Evolutionary conservation across 2,797 vertebrate species (phyloP).

Genomic region (Alcedo atthis): DNA sequence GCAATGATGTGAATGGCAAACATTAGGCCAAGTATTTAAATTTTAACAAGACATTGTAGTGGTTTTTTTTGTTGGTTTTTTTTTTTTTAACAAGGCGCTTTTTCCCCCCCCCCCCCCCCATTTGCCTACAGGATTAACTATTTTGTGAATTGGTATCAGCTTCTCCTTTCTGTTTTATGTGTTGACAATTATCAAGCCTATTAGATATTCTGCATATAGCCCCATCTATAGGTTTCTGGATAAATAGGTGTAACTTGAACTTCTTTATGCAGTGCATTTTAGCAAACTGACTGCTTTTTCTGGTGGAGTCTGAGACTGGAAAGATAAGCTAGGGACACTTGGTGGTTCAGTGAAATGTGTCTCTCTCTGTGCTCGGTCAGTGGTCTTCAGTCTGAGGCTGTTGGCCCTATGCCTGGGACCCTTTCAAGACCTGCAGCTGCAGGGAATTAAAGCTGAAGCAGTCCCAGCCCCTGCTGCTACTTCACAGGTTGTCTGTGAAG

Average conservation of each 20-base stretch:
- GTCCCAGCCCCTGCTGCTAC: background rate
- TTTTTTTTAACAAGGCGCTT: background rate
- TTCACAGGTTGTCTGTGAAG: background rate
- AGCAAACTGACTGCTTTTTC: background rate
- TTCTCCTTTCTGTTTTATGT: background rate
- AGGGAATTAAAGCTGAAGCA: background rate
- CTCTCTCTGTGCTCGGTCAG: too few relatives aligned
- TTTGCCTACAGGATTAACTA: background rate
- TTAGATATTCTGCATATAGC: background rate
- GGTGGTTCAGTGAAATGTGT: background rate
- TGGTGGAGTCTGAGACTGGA: background rate
- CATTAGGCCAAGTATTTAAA: conserved; percentile 1
- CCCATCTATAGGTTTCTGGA: background rate
- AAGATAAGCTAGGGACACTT: background rate
- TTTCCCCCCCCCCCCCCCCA: background rate
- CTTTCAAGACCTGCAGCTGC: background rate
- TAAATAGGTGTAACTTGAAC: background rate
- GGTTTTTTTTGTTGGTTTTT: background rate
- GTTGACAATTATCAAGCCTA: background rate
- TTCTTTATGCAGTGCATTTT: background rate
- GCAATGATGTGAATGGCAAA: conserved; percentile 37
- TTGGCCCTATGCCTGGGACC: background rate
- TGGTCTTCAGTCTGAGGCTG: background rate
- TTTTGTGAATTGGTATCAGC: background rate
- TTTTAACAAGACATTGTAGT: conserved; percentile 4